Evolutionary conservation across 2,888 invertebrate species (phyloP).

Genomic region (Drosophila paucipuncta): DNA sequence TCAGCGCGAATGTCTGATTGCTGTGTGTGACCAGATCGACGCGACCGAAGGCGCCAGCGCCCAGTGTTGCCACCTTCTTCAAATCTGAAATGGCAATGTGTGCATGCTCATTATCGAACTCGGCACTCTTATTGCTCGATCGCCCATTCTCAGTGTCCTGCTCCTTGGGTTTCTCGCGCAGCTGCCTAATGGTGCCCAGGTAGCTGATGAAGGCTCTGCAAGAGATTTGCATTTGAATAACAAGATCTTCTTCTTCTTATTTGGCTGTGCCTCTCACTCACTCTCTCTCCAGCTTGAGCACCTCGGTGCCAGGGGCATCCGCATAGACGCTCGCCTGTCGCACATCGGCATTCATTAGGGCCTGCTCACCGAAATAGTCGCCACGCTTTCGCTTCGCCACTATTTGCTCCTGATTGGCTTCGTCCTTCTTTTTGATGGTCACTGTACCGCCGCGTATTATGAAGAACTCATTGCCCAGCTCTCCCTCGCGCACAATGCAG

Average conservation of each 20-base stretch:
- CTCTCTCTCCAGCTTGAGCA: slow-evolving; percentile 94
- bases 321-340: slow-evolving; percentile 96
- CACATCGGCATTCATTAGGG: slow-evolving; percentile 93
- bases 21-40: slow-evolving; percentile 91
- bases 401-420: slow-evolving; percentile 88
- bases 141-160: slow-evolving; percentile 54
- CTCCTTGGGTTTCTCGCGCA: slow-evolving; percentile 78
- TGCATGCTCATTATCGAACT: slow-evolving; percentile 87
- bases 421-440: slow-evolving; percentile 89
- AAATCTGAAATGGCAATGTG: slow-evolving; percentile 91
- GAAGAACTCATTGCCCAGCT: slow-evolving; percentile 95
- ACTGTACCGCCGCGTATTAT: slow-evolving; percentile 95
- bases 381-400: slow-evolving; percentile 91
- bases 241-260: too few relatives aligned
- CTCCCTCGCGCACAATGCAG: slow-evolving; percentile 93
- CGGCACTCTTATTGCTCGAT: slow-evolving; percentile 68
- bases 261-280: slow-evolving; percentile 84
- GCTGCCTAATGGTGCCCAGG: slow-evolving; percentile 89
- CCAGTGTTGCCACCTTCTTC: slow-evolving; percentile 93
- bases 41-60: slow-evolving; percentile 96
- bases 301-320: slow-evolving; percentile 92
- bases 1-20: slow-evolving; percentile 90
- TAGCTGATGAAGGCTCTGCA: slow-evolving; percentile 91
- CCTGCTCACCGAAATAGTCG: slow-evolving; percentile 95
- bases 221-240: background rate